Base-by-base conservation (phyloP, 2,113 vertebrate genomes). In the Globicephala melas region DNA sequence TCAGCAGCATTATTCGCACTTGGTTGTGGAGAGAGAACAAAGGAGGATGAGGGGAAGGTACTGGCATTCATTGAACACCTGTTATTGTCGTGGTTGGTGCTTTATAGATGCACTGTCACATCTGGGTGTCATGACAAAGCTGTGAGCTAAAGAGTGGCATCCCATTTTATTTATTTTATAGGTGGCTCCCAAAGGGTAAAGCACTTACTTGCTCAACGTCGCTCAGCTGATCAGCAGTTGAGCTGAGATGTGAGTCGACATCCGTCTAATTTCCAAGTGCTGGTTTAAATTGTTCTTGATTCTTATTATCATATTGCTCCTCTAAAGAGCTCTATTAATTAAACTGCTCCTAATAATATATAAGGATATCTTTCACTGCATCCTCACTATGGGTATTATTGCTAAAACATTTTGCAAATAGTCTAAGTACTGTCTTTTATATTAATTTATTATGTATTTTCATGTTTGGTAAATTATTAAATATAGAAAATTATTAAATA, bases 361-460 rank as follows among this genome's bases (percentile, higher is more conserved):
- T 53, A 76, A 92, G 4, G 14, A 13, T 63, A 47, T 38, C 28
- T 68, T 91, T 91, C 7, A 79, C 50, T 83, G 8, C 3, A 44
- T 73, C 23, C 9, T 92, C n/a, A 68, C 3, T 81, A 23, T 28
- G 20, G 25, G 3, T 44, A 94, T 92, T 38, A 89, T 8, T 89
- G 36, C 47, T 63, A 70, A 70, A 85, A 70, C 1, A 28, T 63
- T 53, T 91, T 92, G 23, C 26, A 81, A 38, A 41, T 50, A 92
- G 20, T 58, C 33, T 33, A 70, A 83, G 81, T 41, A 14, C 26
- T 77, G 2, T 47, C 80, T 67, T 91, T 84, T 79, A 20, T 62
- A 87, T 68, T 65, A 82, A 80, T 65, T 84, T 71, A 67, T 58
- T 86, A 91, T 67, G 1, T 38, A 55, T 89, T 58, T 96, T 96